Conservation (phyloP, 2,888 invertebrate genomes). For the Tetropium fuscum region DNA sequence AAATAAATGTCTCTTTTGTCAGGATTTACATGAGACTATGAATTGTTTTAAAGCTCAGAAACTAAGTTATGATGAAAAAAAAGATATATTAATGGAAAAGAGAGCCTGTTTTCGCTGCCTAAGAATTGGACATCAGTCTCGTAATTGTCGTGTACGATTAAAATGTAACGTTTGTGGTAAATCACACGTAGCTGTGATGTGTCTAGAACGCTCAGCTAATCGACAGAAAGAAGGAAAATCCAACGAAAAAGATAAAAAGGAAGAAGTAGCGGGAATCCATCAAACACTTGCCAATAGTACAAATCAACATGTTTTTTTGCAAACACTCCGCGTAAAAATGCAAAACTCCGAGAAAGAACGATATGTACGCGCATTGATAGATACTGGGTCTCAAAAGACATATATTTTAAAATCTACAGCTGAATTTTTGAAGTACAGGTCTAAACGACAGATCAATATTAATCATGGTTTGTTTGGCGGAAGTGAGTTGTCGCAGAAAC, state of each 20-base stretch:
- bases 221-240: too few relatives aligned
- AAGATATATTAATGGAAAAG: not conserved
- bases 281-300: too few relatives aligned
- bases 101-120: slow-evolving; percentile 13
- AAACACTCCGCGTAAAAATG: slow-evolving; percentile 26
- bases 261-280: too few relatives aligned
- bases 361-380: slow-evolving; percentile 16
- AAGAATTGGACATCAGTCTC: slow-evolving; percentile 3
- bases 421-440: not conserved
- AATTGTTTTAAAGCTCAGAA: slow-evolving; percentile 22
- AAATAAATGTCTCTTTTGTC: slow-evolving; percentile 18
- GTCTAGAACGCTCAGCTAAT: not conserved
- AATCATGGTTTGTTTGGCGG: slow-evolving; percentile 59
- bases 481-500: slow-evolving; percentile 44
- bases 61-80: slow-evolving; percentile 11
- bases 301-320: too few relatives aligned
- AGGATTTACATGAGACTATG: slow-evolving; percentile 11
- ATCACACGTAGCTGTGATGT: slow-evolving; percentile 9
- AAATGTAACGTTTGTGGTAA: slow-evolving; percentile 16
- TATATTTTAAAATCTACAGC: slow-evolving; percentile 30
- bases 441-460: slow-evolving; percentile 18
- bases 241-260: too few relatives aligned
- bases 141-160: slow-evolving; percentile 8
- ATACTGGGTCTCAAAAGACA: slow-evolving; percentile 32
- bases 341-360: not conserved